These are phyloP conservation scores for Ciona savignyi DNA, from an alignment of 23 tunicate genomes.

Conservation along the genomic window DNA sequence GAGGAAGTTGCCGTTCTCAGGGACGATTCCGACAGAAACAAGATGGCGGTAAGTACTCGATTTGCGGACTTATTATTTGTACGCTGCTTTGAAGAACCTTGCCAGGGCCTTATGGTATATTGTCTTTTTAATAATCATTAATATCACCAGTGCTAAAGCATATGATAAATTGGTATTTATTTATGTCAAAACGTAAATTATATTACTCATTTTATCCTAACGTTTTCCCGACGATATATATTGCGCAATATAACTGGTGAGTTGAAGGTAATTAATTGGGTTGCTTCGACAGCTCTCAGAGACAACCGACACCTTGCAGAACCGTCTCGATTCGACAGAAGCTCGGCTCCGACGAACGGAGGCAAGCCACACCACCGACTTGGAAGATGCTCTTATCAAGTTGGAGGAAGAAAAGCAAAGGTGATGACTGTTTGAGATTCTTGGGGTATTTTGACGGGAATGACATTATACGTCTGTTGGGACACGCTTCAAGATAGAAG, in stretches of 20 bases:
- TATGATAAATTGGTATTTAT: too few relatives aligned
- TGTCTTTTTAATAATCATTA: too few relatives aligned
- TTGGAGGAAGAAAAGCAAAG: constrained; percentile 90
- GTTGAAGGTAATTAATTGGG: neutral
- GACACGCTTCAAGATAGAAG: too few relatives aligned
- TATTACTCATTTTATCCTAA: too few relatives aligned
- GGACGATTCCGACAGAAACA: constrained; percentile 59
- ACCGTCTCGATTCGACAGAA: constrained; percentile 72
- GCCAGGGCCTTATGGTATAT: too few relatives aligned
- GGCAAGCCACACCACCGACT: constrained; percentile 64
- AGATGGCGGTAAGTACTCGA: constrained; percentile 37
- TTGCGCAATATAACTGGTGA: neutral
- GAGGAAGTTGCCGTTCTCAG: constrained; percentile 39
- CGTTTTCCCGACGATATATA: too few relatives aligned
- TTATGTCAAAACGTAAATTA: too few relatives aligned
- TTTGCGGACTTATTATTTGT: neutral
- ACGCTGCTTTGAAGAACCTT: too few relatives aligned
- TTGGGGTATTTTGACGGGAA: too few relatives aligned
- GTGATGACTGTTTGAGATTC: too few relatives aligned
- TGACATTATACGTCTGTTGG: too few relatives aligned
- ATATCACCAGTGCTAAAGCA: too few relatives aligned
- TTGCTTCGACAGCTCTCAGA: constrained; percentile 61
- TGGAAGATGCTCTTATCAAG: constrained; percentile 93
- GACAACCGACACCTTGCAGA: constrained; percentile 55
- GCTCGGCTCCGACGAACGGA: constrained; percentile 70